phyloP scores from a whole-genome alignment of 2,797 vertebrate genomes.

The Rhinophrynus dorsalis region DNA sequence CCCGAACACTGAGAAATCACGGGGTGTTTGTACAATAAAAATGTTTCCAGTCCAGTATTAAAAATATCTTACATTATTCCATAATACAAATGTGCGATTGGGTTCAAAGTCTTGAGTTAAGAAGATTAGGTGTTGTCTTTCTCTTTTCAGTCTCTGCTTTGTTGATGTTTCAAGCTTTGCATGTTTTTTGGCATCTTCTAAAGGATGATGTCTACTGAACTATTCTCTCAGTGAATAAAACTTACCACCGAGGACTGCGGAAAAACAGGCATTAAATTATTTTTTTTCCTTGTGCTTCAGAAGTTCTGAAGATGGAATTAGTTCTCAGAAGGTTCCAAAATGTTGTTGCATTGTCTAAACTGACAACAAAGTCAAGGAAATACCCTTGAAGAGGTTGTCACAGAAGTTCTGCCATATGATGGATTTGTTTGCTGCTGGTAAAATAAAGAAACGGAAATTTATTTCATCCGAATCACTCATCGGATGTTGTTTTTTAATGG shows the following conservation, averaged over 20 bases:
- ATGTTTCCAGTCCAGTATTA: no score
- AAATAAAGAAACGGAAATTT: neutral
- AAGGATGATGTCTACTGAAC: constrained; percentile 67
- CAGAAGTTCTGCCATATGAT: neutral
- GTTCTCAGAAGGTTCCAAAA: constrained; percentile 62
- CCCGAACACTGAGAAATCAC: no score
- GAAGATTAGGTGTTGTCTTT: constrained; percentile 69
- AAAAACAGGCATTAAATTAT: constrained; percentile 58
- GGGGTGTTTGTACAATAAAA: no score
- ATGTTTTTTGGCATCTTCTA: constrained; percentile 65
- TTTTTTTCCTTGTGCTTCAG: constrained; percentile 50
- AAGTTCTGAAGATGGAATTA: constrained; percentile 62
- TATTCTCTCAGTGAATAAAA: constrained; percentile 61
- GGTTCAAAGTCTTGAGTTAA: constrained; percentile 69
- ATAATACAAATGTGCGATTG: constrained; percentile 64
- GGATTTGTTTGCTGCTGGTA: neutral
- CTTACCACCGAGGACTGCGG: constrained; percentile 63
- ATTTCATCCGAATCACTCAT: neutral
- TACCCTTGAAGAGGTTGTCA: constrained; percentile 54
- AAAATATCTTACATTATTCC: constrained; percentile 69
- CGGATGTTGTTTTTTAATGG: no score
- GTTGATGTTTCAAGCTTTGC: constrained; percentile 67
- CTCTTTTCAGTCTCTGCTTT: constrained; percentile 55
- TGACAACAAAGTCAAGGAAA: constrained; percentile 50
- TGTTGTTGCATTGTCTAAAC: constrained; percentile 57